Evolutionary conservation across 53 echinoderm and acorn worm species (phyloP).

Genomic region (Patiria pectinifera): DNA sequence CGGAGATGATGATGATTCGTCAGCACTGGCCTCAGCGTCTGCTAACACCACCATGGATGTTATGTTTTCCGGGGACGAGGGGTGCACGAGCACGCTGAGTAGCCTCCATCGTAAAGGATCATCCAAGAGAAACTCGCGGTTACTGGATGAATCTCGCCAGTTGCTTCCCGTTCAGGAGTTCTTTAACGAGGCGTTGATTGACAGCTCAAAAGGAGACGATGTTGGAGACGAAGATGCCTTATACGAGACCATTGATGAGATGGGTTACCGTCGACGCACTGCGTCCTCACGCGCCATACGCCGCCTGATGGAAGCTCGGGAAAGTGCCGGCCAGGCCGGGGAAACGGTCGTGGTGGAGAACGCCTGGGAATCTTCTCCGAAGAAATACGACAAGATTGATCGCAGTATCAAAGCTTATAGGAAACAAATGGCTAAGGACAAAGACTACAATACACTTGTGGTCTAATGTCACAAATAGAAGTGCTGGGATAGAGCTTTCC

Average conservation of each 20-base stretch:
- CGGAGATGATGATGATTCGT: slow-evolving; percentile 46
- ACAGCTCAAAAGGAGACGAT: slow-evolving; percentile 15
- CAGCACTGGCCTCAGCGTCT: not conserved
- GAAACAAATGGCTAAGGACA: slow-evolving; percentile 13
- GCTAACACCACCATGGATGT: slow-evolving; percentile 48
- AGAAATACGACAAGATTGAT: slow-evolving; percentile 51
- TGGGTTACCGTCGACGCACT: slow-evolving; percentile 56
- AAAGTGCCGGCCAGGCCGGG: slow-evolving; percentile 12
- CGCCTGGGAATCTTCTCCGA: slow-evolving; percentile 31
- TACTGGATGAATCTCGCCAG: slow-evolving; percentile 16
- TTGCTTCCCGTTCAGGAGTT: slow-evolving; percentile 53
- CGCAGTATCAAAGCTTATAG: slow-evolving; percentile 32
- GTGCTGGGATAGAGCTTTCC: not conserved
- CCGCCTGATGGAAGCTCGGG: slow-evolving; percentile 41
- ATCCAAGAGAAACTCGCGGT: slow-evolving; percentile 40
- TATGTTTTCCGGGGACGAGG: slow-evolving; percentile 35
- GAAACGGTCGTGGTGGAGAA: slow-evolving; percentile 38
- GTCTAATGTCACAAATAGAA: slow-evolving; percentile 1
- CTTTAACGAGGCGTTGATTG: slow-evolving; percentile 42
- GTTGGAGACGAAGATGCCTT: not conserved
- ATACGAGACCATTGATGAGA: slow-evolving; percentile 62
- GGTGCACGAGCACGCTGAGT: not conserved
- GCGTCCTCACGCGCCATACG: slow-evolving; percentile 45
- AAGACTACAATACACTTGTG: slow-evolving; percentile 33
- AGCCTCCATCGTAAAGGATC: slow-evolving; percentile 36